Conservation (phyloP, 2,888 invertebrate genomes). For the Epinotia demarniana region DNA sequence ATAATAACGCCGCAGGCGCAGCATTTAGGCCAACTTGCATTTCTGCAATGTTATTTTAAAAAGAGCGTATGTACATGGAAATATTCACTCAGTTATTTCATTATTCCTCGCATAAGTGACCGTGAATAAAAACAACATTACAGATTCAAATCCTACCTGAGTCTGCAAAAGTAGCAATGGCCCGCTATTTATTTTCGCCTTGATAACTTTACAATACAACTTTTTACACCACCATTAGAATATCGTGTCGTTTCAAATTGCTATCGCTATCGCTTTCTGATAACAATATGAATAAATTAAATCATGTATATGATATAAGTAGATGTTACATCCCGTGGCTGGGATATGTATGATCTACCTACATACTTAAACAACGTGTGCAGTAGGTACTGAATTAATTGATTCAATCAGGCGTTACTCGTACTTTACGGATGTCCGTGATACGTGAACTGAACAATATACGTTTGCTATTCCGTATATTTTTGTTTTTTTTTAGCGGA, state of each 20-base stretch:
- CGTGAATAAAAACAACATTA: conserved; percentile 43
- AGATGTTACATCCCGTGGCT: no score
- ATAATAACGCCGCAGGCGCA: conserved; percentile 19
- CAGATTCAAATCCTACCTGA: conserved; percentile 46
- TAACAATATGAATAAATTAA: background rate
- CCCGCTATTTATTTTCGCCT: conserved; percentile 52
- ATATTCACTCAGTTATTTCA: background rate
- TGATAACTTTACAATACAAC: conserved; percentile 7
- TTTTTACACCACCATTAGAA: conserved; percentile 10
- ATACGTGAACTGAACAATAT: no score
- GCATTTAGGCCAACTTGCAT: conserved; percentile 25
- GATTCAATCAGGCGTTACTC: no score
- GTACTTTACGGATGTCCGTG: no score
- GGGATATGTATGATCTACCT: no score
- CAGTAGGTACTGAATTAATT: no score
- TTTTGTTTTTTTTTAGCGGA: no score
- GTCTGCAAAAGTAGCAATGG: conserved; percentile 54
- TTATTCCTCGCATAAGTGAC: background rate
- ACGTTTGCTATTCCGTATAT: no score
- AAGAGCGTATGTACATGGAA: background rate
- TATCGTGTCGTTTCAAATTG: conserved; percentile 3
- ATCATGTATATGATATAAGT: no score
- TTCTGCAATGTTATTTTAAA: background rate
- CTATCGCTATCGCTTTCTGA: conserved; percentile 15
- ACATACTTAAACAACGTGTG: no score